Evolutionary conservation across 2,888 invertebrate species (phyloP).

Genomic region (Synanthedon vespiformis): DNA sequence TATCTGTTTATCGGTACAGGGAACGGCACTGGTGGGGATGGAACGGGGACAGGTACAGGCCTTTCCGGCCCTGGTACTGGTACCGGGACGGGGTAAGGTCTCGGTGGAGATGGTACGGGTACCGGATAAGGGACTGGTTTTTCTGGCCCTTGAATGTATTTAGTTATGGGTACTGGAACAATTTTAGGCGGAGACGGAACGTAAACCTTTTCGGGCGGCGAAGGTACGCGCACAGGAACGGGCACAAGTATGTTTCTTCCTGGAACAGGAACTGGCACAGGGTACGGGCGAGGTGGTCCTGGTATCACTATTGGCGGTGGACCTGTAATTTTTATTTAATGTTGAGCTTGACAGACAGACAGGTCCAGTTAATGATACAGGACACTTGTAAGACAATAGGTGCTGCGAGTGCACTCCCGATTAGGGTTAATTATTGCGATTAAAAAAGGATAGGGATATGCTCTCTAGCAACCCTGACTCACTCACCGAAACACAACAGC

Average conservation of each 20-base stretch:
- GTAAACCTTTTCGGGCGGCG: conserved; percentile 32
- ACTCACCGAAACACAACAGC: no score
- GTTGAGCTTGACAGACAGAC: neutral
- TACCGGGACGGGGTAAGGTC: conserved; percentile 17
- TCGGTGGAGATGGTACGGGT: conserved; percentile 30
- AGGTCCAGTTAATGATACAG: neutral
- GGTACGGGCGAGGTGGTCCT: conserved; percentile 47
- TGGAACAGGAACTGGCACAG: conserved; percentile 32
- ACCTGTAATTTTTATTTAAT: conserved; percentile 19
- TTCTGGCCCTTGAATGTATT: neutral
- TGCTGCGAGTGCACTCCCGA: neutral
- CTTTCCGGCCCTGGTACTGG: conserved; percentile 18
- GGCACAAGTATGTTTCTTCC: conserved; percentile 32
- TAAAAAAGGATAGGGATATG: neutral
- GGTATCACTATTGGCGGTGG: conserved; percentile 42
- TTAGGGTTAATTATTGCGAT: neutral
- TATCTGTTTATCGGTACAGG: conserved; percentile 23
- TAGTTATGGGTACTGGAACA: conserved; percentile 17
- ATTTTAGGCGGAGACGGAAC: conserved; percentile 19
- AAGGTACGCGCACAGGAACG: conserved; percentile 36
- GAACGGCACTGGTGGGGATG: neutral
- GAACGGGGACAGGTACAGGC: neutral
- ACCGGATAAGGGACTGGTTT: conserved; percentile 11
- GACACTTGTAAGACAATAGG: neutral
- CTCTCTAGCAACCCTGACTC: no score